phyloP scores from a whole-genome alignment of 2,113 vertebrate species.

The Oreochromis niloticus region DNA sequence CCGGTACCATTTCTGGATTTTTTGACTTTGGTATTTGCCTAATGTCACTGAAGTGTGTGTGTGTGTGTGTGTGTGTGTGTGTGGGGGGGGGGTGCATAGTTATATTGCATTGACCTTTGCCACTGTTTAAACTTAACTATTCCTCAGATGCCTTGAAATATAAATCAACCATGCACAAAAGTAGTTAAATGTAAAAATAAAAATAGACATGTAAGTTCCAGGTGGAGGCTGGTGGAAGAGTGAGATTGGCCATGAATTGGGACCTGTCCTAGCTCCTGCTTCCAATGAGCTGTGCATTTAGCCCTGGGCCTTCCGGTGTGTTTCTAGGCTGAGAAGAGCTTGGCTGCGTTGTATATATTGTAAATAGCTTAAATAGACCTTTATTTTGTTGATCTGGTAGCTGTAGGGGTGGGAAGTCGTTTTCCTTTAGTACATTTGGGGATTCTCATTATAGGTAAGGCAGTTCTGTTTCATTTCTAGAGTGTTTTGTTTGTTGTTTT shows the following conservation, averaged over 20 bases:
- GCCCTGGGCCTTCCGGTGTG: no score
- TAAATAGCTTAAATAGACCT: no score
- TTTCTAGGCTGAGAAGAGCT: no score
- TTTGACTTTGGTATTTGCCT: fast-evolving
- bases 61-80: background rate
- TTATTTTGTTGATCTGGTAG: no score
- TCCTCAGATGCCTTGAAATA: background rate
- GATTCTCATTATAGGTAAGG: no score
- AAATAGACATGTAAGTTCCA: background rate
- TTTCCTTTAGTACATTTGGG: no score
- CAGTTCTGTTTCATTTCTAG: no score
- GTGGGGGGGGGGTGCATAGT: no score
- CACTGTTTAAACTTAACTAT: background rate
- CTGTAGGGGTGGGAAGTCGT: no score
- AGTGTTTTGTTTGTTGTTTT: no score
- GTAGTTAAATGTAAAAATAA: fast-evolving
- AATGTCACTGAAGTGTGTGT: background rate
- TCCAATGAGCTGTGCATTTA: background rate
- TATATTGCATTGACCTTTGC: fast-evolving
- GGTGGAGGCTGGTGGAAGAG: fast-evolving
- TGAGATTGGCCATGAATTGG: fast-evolving
- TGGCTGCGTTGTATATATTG: no score
- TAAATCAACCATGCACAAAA: background rate
- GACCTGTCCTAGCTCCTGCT: background rate
- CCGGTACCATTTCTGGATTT: background rate